phyloP scores from a whole-genome alignment of 2,888 invertebrate species.

The Athalia rosae region DNA sequence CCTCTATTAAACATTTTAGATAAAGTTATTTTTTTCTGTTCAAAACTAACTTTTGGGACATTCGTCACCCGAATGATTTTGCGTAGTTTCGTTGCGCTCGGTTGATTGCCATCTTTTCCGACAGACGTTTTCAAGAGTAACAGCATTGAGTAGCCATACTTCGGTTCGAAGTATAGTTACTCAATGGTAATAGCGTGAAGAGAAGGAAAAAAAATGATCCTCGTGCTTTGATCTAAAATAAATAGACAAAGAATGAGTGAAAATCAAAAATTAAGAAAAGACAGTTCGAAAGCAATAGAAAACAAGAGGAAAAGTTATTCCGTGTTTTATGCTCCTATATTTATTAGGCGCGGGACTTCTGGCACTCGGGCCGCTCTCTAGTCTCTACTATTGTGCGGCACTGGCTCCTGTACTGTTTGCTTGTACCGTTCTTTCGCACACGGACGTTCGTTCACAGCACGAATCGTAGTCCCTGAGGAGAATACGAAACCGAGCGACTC shows the following conservation, averaged over 20 bases:
- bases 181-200: no score
- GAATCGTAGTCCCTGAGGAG: not conserved
- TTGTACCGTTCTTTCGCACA: constrained; percentile 41
- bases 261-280: not conserved
- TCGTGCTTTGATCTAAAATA: not conserved
- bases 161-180: no score
- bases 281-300: not conserved
- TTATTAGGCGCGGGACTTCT: constrained; percentile 7
- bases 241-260: not conserved
- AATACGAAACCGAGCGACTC: constrained; percentile 19
- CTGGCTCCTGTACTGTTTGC: constrained; percentile 10
- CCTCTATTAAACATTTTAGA: no score
- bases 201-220: not conserved
- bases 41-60: no score
- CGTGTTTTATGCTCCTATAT: constrained; percentile 21
- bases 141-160: no score
- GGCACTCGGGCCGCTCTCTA: constrained; percentile 24
- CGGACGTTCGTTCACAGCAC: not conserved
- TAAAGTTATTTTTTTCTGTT: no score
- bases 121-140: no score
- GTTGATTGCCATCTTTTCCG: no score
- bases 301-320: constrained; percentile 19
- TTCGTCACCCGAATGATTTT: no score
- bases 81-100: no score
- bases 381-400: constrained; percentile 15